phyloP scores from a whole-genome alignment of 1,140 invertebrate species.

The Papilio dardanus region DNA sequence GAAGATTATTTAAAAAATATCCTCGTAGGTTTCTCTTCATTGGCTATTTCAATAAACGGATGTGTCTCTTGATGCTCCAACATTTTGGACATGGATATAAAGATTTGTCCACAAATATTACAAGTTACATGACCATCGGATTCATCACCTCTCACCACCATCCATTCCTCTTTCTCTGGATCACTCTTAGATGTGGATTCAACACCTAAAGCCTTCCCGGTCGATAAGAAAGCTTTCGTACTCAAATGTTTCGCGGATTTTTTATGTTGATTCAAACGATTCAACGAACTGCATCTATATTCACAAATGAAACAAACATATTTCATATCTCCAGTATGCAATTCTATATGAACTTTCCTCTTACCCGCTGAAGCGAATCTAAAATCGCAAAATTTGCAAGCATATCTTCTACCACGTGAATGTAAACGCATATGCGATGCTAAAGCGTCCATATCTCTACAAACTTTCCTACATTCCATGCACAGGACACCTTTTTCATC shows the following conservation, averaged over 20 bases:
- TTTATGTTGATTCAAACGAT: constrained; percentile 70
- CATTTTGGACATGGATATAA: constrained; percentile 62
- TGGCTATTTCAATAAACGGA: constrained; percentile 75
- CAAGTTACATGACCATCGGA: constrained; percentile 47
- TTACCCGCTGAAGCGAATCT: constrained; percentile 73
- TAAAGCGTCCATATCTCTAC: constrained; percentile 67
- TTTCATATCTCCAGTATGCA: constrained; percentile 76
- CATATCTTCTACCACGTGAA: constrained; percentile 67
- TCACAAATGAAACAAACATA: constrained; percentile 79
- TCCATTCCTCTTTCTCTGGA: constrained; percentile 42
- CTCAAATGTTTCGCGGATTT: constrained; percentile 67
- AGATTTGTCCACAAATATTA: constrained; percentile 74
- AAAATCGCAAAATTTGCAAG: constrained; percentile 77
- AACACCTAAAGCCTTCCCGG: constrained; percentile 54
- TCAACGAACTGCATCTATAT: constrained; percentile 73
- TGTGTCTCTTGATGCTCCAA: constrained; percentile 72
- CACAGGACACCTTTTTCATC: constrained; percentile 66
- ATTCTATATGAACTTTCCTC: constrained; percentile 64
- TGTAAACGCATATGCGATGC: constrained; percentile 72
- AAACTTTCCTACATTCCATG: constrained; percentile 74
- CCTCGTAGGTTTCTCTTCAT: constrained; percentile 73
- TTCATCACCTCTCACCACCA: constrained; percentile 50
- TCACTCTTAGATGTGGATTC: constrained; percentile 51
- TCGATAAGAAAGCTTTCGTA: constrained; percentile 70
- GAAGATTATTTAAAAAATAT: constrained; percentile 74